Percentiles rank a stretch among this genome's conserved stretches.
These are phyloP conservation scores for Catajapyx aquilonaris DNA, from an alignment of 1,140 invertebrate species.

Conservation along the genomic window DNA sequence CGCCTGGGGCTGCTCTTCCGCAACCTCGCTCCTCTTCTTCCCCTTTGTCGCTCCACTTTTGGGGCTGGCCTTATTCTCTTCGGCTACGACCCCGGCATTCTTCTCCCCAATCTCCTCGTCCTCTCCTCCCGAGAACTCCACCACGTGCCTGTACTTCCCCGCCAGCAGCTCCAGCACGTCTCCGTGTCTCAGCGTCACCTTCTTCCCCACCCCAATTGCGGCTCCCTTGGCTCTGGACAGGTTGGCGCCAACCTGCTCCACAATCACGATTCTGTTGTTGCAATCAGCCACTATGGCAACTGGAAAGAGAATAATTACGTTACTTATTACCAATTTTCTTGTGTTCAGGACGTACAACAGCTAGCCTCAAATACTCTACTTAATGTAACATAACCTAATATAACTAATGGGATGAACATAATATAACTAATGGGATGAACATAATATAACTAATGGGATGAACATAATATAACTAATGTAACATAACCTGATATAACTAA, in stretches of 20 bases:
- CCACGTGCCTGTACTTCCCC: slow-evolving; percentile 7
- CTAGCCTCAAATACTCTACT: too few species aligned
- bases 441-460: too few species aligned
- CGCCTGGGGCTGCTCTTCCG: not conserved
- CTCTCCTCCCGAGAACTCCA: slow-evolving; percentile 7
- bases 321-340: too few species aligned
- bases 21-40: slow-evolving; percentile 4
- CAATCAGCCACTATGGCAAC: slow-evolving; percentile 12
- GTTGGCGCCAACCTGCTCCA: slow-evolving; percentile 11
- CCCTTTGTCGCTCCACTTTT: slow-evolving; percentile 11
- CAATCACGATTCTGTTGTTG: slow-evolving; percentile 1
- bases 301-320: slow-evolving; percentile 10
- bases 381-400: too few species aligned
- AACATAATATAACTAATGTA: too few species aligned
- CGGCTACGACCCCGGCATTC: not conserved
- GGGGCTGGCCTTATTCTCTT: slow-evolving; percentile 6
- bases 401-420: too few species aligned
- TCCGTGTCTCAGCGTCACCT: slow-evolving; percentile 5
- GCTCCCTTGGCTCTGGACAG: slow-evolving; percentile 7
- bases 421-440: too few species aligned
- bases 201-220: slow-evolving; percentile 7
- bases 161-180: slow-evolving; percentile 8
- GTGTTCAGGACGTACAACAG: too few species aligned
- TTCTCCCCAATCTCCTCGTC: not conserved
- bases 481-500: too few species aligned